Evolutionary conservation across 2,888 invertebrate species (phyloP).

Genomic region (Thymelicus sylvestris): DNA sequence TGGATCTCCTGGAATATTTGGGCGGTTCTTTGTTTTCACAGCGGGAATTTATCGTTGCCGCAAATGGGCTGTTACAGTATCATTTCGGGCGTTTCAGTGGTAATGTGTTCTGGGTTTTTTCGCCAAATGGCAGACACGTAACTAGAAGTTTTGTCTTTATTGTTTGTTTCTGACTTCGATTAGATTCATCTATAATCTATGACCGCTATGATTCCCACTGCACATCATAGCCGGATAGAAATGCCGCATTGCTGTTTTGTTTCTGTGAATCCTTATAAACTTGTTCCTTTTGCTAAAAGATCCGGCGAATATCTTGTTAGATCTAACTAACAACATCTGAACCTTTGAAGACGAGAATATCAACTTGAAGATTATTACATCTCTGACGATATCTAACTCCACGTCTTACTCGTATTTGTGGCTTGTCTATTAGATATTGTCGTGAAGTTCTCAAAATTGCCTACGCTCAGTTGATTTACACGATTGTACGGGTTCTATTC

Average conservation of each 20-base stretch:
- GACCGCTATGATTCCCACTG: too few relatives aligned
- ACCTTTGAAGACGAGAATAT: constrained; percentile 2
- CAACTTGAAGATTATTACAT: constrained; percentile 16
- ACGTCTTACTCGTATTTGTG: constrained; percentile 5
- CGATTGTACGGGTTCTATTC: constrained; percentile 29
- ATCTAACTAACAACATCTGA: background rate
- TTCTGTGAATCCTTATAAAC: too few relatives aligned
- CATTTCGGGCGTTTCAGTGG: background rate
- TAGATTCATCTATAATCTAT: too few relatives aligned
- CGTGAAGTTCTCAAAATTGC: constrained; percentile 24
- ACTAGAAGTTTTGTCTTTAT: too few relatives aligned
- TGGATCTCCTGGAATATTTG: constrained; percentile 14
- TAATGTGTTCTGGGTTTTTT: background rate
- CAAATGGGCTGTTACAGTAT: constrained; percentile 8
- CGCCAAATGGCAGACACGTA: background rate
- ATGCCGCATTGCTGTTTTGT: too few relatives aligned
- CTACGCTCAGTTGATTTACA: constrained; percentile 25
- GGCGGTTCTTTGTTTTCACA: background rate
- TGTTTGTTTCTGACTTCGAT: too few relatives aligned
- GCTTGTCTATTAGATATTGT: constrained; percentile 24
- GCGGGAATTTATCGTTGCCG: constrained; percentile 15
- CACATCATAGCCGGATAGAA: too few relatives aligned
- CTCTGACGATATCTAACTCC: constrained; percentile 18
- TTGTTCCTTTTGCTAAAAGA: background rate
- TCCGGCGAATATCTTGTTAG: background rate